Base-by-base conservation (phyloP, 2,888 invertebrate species). In the Acrobasis suavella region DNA sequence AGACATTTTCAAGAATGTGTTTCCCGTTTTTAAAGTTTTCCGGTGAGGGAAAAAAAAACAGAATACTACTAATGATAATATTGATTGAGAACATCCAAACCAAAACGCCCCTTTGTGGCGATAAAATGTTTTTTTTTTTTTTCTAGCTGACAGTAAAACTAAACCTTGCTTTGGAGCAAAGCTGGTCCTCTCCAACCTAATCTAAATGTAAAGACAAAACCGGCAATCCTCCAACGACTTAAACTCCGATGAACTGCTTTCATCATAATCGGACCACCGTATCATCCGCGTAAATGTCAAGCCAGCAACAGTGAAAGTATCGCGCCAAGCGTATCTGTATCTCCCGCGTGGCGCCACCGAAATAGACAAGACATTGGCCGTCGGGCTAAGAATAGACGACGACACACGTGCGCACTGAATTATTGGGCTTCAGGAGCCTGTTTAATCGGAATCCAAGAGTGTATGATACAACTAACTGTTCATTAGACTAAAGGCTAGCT, bases 361-460 rank as follows among this genome's bases (percentile, higher is more conserved):
- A 69, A 67, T 69, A 69, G 69, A 65, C 56, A 49, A 67, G 69
- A 69, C 69, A 69, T 69, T 67, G 69, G 67, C 69, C 67, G 69
- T 54, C 59, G 62, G 58, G 61, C 63, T 51, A 62, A 62, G 42
- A 69, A 66, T 69, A 69, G 67, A 58, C 46, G 10, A 9, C 51
- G 46, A 32, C 52, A 62, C 69, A 66, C 64, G 66, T 67, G 67
- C 46, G 61, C 54, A 16, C 32, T 59, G 50, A 50, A 60, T 14
- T 50, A 60, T 51, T 12, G 39, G 15, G 46, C 56, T 56, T 56
- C 46, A 56, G 16, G 16, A 39, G 56, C 38, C 49, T 12, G 56
- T 62, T 63, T 55, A 42, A 56, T 17, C 12, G n/a, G 56, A 56
- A 16, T 55, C 16, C 15, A 16, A 39, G 55, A 55, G 5, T 32